phyloP scores from a whole-genome alignment of 2,888 invertebrate species.

The Rhingia campestris region DNA sequence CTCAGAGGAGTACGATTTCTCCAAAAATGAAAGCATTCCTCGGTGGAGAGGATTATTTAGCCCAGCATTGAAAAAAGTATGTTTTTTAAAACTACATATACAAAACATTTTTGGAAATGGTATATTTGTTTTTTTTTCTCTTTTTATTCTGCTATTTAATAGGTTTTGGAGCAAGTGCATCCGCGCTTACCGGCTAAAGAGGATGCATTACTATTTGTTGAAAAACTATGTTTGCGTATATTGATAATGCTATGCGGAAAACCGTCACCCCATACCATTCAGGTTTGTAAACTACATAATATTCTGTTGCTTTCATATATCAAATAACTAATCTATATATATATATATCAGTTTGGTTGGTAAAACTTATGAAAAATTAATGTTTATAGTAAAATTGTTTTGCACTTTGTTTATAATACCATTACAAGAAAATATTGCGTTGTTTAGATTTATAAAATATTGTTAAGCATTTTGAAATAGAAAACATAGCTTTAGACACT shows the following conservation, averaged over 20 bases:
- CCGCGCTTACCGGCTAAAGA: constrained; percentile 92
- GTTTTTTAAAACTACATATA: constrained; percentile 28
- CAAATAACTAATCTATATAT: no score
- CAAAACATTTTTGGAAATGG: not conserved
- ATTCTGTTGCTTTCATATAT: not conserved
- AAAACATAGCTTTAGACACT: no score
- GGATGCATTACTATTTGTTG: constrained; percentile 96
- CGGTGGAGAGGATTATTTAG: constrained; percentile 97
- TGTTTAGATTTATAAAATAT: no score
- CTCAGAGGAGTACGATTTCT: constrained; percentile 87
- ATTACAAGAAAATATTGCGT: no score
- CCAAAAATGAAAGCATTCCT: constrained; percentile 92
- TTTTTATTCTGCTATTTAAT: constrained; percentile 74
- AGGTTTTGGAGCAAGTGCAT: constrained; percentile 96
- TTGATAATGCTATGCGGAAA: constrained; percentile 94
- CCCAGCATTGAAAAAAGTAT: constrained; percentile 93
- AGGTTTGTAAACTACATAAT: constrained; percentile 82
- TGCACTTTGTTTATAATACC: no score
- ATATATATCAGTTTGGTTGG: no score
- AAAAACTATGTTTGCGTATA: constrained; percentile 93
- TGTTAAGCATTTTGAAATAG: no score
- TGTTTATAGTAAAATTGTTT: no score
- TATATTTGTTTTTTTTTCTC: constrained; percentile 15
- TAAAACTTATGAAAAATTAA: no score
- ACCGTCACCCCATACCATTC: constrained; percentile 91